Evolutionary conservation across 2,797 vertebrate species (phyloP).

Genomic region (Chloroceryle inda): DNA sequence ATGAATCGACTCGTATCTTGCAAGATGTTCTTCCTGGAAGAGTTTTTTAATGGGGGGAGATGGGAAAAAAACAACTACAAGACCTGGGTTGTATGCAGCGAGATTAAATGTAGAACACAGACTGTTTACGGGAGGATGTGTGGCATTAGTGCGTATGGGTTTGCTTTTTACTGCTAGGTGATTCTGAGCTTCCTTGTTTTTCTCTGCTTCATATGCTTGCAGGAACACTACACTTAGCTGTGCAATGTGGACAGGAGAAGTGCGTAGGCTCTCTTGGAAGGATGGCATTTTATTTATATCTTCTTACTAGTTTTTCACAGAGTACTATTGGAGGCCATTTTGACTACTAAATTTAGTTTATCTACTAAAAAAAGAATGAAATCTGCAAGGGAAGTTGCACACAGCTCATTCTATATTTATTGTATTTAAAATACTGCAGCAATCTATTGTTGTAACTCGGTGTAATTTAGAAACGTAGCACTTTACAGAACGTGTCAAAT

Average conservation of each 20-base stretch:
- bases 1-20: background rate
- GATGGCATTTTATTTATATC: constrained; percentile 57
- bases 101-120: constrained; percentile 31
- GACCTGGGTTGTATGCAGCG: background rate
- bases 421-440: constrained; percentile 31
- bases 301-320: constrained; percentile 25
- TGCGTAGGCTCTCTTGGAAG: background rate
- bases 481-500: constrained; percentile 49
- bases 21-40: constrained; percentile 41
- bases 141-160: constrained; percentile 7
- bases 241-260: constrained; percentile 16
- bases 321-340: constrained; percentile 18
- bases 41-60: background rate
- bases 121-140: constrained; percentile 35
- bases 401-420: constrained; percentile 54
- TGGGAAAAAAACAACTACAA: background rate
- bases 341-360: constrained; percentile 36
- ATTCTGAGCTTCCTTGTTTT: constrained; percentile 45
- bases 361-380: constrained; percentile 44
- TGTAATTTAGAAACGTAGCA: constrained; percentile 38
- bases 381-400: constrained; percentile 21
- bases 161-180: constrained; percentile 27
- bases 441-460: background rate
- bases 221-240: background rate
- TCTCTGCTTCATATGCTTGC: background rate